Base-by-base conservation (phyloP, 2,888 invertebrate genomes). In the Eledone cirrhosa region DNA sequence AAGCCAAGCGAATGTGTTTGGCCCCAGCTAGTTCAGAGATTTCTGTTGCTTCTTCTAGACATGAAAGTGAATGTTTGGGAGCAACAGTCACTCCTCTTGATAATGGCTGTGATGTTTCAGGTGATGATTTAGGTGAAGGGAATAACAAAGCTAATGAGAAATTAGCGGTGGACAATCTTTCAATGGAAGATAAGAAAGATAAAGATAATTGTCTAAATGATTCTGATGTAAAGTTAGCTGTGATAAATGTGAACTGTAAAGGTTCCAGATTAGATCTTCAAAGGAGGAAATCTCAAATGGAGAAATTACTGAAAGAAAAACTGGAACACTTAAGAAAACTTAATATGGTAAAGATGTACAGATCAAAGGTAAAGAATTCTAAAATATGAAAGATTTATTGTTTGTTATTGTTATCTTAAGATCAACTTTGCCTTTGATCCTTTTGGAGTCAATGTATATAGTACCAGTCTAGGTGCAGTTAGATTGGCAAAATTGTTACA, bases 341-440 rank as follows among this genome's bases (percentile, higher is more conserved):
- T 27, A 85, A 83, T 77, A 86, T 88, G 86, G 87, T 87, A 27
- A 85, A 86, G 65, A 85, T 85, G 82, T 88, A 88, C 78, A 82
- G 86, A 77, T 78, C 83, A 77, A 88, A 88, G 86, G 87, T 88
- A 48, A 72, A 33, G 31, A 7, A n/a, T n/a, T n/a, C n/a, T n/a
- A n/a, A n/a, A n/a, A n/a, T n/a, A n/a, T n/a, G 24, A 47, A 24
- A 47, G 11, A 65, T 65, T 65, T 24, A 4, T 24, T 4, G n/a
- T 65, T 65, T 2, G 2, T 65, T 24, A 24, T 7, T 2, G 24
- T 8, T 65, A 13, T 65, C 14, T 65, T 65, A 14, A n/a, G 5
- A n/a, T 22, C n/a, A 4, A 1, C n/a, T 53, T 22, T n/a, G n/a
- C 19, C 53, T 53, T 53, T 53, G 53, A 1, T 53, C n/a, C 5